Percentiles rank a stretch among this genome's conserved stretches.
Conservation (phyloP, 1,140 invertebrate genomes). For the Myzus persicae region DNA sequence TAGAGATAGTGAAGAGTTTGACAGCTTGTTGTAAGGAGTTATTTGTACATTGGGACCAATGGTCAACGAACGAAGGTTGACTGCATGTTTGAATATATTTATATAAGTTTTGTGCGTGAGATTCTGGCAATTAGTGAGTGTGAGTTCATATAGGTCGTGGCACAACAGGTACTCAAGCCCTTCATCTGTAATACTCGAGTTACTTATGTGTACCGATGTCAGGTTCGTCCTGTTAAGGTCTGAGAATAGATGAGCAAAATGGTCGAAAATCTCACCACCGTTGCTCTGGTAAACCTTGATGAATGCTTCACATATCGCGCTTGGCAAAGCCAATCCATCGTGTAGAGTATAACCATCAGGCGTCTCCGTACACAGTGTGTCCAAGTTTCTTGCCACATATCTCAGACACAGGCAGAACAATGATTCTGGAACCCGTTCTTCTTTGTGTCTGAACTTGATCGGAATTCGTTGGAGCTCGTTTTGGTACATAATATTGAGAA, state of each 20-base stretch:
- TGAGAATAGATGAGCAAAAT: constrained; percentile 76
- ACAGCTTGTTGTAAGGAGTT: constrained; percentile 44
- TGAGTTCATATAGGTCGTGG: constrained; percentile 77
- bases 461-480: constrained; percentile 17
- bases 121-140: constrained; percentile 75
- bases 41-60: constrained; percentile 63
- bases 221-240: constrained; percentile 74
- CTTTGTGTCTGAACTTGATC: constrained; percentile 51
- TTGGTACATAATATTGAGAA: constrained; percentile 1
- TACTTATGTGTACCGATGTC: constrained; percentile 73
- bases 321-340: constrained; percentile 70
- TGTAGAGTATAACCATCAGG: constrained; percentile 60
- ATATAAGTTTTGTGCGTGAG: constrained; percentile 71
- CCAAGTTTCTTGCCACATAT: constrained; percentile 27
- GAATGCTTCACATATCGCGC: constrained; percentile 77
- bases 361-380: constrained; percentile 22
- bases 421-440: constrained; percentile 50
- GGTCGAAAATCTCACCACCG: constrained; percentile 66
- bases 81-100: constrained; percentile 67
- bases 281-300: constrained; percentile 71
- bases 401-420: constrained; percentile 47
- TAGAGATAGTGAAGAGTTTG: constrained; percentile 36
- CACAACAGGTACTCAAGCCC: constrained; percentile 74
- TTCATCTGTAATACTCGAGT: constrained; percentile 75
- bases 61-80: constrained; percentile 64